phyloP scores from a whole-genome alignment of 2,113 vertebrate genomes.

The Thryonomys swinderianus region DNA sequence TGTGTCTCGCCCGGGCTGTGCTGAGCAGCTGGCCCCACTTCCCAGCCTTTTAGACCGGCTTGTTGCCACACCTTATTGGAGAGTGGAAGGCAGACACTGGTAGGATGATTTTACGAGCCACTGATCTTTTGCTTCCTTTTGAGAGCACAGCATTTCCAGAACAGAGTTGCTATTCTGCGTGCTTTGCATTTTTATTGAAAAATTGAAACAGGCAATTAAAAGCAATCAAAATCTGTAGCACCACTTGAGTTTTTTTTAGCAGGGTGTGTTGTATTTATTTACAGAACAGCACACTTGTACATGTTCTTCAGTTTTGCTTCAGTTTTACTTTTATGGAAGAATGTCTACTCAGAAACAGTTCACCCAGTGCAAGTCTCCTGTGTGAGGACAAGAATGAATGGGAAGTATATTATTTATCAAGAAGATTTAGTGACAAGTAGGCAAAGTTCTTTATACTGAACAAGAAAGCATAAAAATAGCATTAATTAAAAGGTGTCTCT shows the following conservation, averaged over 20 bases:
- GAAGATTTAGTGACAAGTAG: not conserved
- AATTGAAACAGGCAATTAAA: not conserved
- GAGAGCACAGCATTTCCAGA: conserved; percentile 11
- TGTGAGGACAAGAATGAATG: not conserved
- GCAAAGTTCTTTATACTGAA: not conserved
- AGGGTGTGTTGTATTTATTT: not conserved
- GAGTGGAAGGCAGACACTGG: not conserved
- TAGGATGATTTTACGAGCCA: not conserved
- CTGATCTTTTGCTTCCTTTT: not conserved
- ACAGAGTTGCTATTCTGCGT: not conserved
- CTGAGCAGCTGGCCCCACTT: too few relatives aligned
- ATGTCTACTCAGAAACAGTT: not conserved
- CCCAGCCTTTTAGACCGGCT: not conserved
- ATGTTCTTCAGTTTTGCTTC: conserved; percentile 35
- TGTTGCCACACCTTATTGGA: not conserved
- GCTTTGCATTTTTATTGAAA: conserved; percentile 12
- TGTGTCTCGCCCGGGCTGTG: not conserved
- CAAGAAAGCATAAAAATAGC: conserved; percentile 21
- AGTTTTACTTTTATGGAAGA: conserved; percentile 57
- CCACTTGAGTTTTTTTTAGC: not conserved
- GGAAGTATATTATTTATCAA: conserved; percentile 11
- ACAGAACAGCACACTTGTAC: conserved; percentile 39
- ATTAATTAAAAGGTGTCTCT: conserved; percentile 46
- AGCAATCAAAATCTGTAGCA: not conserved
- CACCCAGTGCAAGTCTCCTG: conserved; percentile 49